Evolutionary conservation across 1,140 invertebrate genomes (phyloP), one percentile per base, ranked within the genome.

Genomic region (Meloidogyne exigua): DNA sequence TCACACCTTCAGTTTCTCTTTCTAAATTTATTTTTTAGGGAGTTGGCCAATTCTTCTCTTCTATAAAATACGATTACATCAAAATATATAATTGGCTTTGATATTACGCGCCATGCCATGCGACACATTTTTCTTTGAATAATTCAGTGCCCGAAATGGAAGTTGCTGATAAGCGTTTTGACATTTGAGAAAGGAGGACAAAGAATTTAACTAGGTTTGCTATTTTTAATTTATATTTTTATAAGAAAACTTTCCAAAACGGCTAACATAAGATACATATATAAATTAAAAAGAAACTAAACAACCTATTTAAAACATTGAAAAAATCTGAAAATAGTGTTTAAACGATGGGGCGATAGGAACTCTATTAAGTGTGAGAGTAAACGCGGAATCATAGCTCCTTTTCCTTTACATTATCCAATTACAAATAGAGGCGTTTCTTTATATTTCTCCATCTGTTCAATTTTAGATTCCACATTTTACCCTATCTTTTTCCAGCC

Each of bases 31-130:
- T n/a, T n/a, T n/a, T 57, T 49, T 49, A n/a, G n/a, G 4, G n/a
- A n/a, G 18, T 18, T 57, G 49, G 49, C 49, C 49, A 57, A 57
- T 57, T 9, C 18, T 57, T 57, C 13, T n/a, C 18, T n/a, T 9
- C 9, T n/a, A 4, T 7, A 57, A 57, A n/a, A 18, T 57, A 18
- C 49, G 49, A 57, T 57, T 57, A 57, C 5, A 57, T 57, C 49
- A 57, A n/a, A 57, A 57, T n/a, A 57, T 12, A n/a, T 57, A 57
- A 57, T 57, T 57, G 49, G n/a, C 49, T 57, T 57, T 57, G 49
- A 57, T 18, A n/a, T 57, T 2, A 18, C 49, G 49, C 49, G 49
- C 49, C 18, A 49, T 13, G 44, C 15, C 44, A 57, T 9, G 49
- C 18, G 49, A 57, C 49, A 49, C 44, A 49, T 4, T 49, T 18